A percentile compares a stretch with the other conserved stretches of the same genome.
Conservation (phyloP, 2,888 invertebrate species). For the Incurvaria masculella region DNA sequence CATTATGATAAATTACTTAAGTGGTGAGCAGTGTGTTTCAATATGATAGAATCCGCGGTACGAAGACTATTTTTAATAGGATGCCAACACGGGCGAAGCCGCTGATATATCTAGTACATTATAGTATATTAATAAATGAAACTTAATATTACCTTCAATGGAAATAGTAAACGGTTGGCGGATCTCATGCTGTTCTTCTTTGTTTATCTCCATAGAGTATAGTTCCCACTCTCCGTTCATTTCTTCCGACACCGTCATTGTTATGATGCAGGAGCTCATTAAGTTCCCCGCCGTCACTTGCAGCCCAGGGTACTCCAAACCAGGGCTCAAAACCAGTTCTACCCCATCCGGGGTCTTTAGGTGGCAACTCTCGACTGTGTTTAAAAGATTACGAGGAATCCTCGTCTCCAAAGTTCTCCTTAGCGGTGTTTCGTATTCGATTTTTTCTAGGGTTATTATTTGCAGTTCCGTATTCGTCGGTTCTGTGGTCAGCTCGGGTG, state of each 20-base stretch:
- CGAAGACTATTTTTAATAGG: too few relatives aligned
- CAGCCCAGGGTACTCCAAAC: conserved; percentile 18
- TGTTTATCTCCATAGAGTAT: conserved; percentile 23
- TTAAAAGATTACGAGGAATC: background rate
- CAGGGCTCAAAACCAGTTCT: conserved; percentile 16
- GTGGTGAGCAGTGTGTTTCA: too few relatives aligned
- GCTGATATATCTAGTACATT: too few relatives aligned
- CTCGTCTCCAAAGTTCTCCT: background rate
- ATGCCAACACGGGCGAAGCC: too few relatives aligned
- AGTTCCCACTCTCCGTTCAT: conserved; percentile 34
- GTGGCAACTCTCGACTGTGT: conserved; percentile 20
- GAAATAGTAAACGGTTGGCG: conserved; percentile 29
- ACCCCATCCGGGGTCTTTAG: conserved; percentile 26
- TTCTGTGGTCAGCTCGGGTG: too few relatives aligned
- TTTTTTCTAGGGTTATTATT: too few relatives aligned
- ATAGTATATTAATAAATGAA: background rate
- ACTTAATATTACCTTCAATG: conserved; percentile 30
- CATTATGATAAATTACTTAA: too few relatives aligned
- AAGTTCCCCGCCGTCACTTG: background rate
- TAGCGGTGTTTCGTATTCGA: background rate
- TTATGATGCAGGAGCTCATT: background rate
- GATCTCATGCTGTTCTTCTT: conserved; percentile 24
- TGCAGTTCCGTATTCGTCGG: too few relatives aligned
- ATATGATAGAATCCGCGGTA: too few relatives aligned
- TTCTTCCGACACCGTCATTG: conserved; percentile 20